Percentiles rank a stretch among this genome's conserved stretches.
These are phyloP conservation scores for Panthera uncia DNA, from an alignment of 2,113 vertebrate species.

Conservation along the genomic window DNA sequence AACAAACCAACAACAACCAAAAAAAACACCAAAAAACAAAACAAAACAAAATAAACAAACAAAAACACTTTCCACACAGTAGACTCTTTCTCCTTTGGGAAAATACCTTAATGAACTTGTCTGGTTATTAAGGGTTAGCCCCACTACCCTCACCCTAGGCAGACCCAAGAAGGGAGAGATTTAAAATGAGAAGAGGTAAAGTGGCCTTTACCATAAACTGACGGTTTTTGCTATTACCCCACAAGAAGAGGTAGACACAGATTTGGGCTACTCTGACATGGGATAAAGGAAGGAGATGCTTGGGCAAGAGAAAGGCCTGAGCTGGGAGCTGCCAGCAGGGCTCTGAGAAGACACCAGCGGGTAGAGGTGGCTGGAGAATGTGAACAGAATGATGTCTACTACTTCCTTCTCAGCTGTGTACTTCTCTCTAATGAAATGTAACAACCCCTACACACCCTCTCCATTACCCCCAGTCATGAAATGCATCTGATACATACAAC, in stretches of 20 bases:
- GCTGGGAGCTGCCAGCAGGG: neutral
- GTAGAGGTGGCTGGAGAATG: neutral
- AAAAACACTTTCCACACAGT: neutral
- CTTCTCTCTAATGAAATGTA: neutral
- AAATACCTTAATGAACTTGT: neutral
- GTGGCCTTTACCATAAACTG: neutral
- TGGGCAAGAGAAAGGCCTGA: neutral
- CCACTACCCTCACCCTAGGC: neutral
- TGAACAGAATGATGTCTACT: neutral
- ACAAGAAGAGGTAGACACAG: neutral
- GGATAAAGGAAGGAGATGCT: neutral
- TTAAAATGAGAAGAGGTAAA: neutral
- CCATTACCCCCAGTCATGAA: neutral
- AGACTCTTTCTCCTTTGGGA: neutral
- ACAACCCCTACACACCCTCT: neutral
- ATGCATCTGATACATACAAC: neutral
- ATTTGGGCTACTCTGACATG: neutral
- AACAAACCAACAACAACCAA: neutral
- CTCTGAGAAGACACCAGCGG: neutral
- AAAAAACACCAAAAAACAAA: neutral
- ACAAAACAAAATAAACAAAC: too few relatives aligned
- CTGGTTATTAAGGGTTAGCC: neutral
- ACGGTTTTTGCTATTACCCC: neutral
- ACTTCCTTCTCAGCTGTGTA: neutral
- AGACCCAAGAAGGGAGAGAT: neutral